Conservation (phyloP, 2,888 invertebrate species). For the Zaprionus bogoriensis region DNA sequence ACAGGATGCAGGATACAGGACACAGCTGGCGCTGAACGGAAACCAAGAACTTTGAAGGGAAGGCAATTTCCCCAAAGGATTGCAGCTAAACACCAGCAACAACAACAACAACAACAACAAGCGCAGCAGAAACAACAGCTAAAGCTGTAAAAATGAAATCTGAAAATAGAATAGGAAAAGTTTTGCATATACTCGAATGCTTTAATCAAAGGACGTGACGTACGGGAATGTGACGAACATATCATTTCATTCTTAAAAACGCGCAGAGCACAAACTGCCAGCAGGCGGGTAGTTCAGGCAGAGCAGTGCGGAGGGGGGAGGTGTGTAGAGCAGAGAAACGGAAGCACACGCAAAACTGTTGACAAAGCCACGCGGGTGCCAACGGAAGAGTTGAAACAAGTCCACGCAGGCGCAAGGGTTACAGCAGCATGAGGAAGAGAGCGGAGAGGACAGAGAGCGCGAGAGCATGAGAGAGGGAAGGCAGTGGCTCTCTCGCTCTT, state of each 20-base stretch:
- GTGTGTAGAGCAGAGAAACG: conserved; percentile 6
- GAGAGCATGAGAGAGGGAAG: conserved; percentile 2
- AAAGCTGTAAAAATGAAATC: not conserved
- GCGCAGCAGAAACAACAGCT: not conserved
- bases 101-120: not conserved
- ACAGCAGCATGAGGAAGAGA: not conserved
- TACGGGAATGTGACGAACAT: conserved; percentile 55
- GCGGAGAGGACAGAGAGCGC: not conserved
- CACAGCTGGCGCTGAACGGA: conserved; percentile 6
- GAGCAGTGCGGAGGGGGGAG: not conserved
- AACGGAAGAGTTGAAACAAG: conserved; percentile 15
- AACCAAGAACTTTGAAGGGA: conserved; percentile 7
- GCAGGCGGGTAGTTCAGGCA: not conserved
- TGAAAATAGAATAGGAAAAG: conserved; percentile 22
- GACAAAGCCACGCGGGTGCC: conserved; percentile 58
- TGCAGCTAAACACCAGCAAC: conserved; percentile 8
- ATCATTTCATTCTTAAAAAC: conserved; percentile 64
- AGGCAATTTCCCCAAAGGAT: conserved; percentile 15
- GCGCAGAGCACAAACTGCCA: conserved; percentile 3
- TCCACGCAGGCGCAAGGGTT: conserved; percentile 61
- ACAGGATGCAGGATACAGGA: conserved; percentile 6
- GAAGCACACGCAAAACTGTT: conserved; percentile 57
- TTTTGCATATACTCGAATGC: conserved; percentile 63
- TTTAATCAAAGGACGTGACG: conserved; percentile 66
- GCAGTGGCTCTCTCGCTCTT: conserved; percentile 16